phyloP scores from a whole-genome alignment of 53 echinoderm and acorn worm genomes.

The Henricia sp. region DNA sequence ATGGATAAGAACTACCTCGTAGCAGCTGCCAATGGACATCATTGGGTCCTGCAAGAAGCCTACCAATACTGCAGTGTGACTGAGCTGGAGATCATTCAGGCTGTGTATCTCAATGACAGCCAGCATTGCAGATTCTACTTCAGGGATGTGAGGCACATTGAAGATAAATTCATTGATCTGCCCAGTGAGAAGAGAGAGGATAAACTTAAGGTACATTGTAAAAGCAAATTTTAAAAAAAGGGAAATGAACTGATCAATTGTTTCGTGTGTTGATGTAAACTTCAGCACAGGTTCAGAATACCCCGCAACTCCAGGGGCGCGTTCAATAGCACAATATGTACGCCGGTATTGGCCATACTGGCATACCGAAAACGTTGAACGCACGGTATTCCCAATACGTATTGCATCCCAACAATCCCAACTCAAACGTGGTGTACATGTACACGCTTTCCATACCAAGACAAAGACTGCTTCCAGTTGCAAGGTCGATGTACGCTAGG shows the following conservation, averaged over 20 bases:
- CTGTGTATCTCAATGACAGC: slow-evolving; percentile 87
- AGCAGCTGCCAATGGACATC: slow-evolving; percentile 86
- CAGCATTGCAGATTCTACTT: slow-evolving; percentile 86
- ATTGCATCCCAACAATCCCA: no score
- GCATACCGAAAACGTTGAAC: no score
- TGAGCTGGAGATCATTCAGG: slow-evolving; percentile 93
- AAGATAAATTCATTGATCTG: slow-evolving; percentile 78
- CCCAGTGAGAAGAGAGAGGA: slow-evolving; percentile 67
- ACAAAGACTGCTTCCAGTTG: no score
- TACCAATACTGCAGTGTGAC: slow-evolving; percentile 92
- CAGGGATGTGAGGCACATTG: slow-evolving; percentile 80
- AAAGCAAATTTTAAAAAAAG: background rate
- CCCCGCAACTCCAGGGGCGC: no score
- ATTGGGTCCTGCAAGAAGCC: slow-evolving; percentile 91
- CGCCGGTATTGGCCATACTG: no score
- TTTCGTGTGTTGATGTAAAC: no score
- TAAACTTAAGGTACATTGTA: slow-evolving; percentile 62
- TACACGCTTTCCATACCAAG: no score
- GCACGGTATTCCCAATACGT: no score
- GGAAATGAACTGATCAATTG: background rate
- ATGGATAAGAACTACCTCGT: slow-evolving; percentile 85
- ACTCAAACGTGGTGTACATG: no score
- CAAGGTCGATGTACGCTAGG: no score
- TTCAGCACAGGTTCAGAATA: no score
- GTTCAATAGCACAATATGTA: no score